Evolutionary conservation across 2,888 invertebrate genomes (phyloP).

Genomic region (Agrenia bidenticulata): DNA sequence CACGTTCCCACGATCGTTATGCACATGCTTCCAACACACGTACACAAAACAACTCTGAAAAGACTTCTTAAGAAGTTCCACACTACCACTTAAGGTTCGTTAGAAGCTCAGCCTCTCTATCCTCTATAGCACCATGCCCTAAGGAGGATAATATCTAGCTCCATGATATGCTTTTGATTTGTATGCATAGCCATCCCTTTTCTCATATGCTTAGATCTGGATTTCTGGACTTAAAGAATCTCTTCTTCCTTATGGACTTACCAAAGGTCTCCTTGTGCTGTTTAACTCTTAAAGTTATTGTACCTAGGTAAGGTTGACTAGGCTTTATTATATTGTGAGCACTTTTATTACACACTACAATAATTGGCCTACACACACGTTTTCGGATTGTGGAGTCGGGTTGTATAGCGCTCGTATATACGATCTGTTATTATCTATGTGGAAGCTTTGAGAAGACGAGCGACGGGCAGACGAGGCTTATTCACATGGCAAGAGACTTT

Average conservation of each 20-base stretch:
- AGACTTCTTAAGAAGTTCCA: conserved; percentile 39
- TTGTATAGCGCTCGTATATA: background rate
- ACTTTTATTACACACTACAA: background rate
- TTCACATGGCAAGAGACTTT: background rate
- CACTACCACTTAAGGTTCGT: conserved; percentile 22
- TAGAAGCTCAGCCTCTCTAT: conserved; percentile 22
- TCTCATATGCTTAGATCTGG: background rate
- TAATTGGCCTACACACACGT: conserved; percentile 22
- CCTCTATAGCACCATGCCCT: background rate
- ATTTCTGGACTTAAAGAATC: no score
- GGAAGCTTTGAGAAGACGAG: background rate
- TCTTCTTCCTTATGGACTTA: no score
- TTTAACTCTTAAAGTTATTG: no score
- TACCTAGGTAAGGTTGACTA: no score
- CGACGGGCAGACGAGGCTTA: background rate
- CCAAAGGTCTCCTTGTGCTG: no score
- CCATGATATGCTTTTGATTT: conserved; percentile 8
- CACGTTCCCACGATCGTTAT: conserved; percentile 48
- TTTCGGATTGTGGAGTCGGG: background rate
- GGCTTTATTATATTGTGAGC: no score
- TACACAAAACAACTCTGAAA: conserved; percentile 42
- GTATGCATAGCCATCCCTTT: conserved; percentile 8
- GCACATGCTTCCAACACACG: conserved; percentile 48
- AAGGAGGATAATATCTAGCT: background rate
- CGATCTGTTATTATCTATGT: no score